phyloP scores from a whole-genome alignment of 2,113 vertebrate genomes.

The Sprattus sprattus region DNA sequence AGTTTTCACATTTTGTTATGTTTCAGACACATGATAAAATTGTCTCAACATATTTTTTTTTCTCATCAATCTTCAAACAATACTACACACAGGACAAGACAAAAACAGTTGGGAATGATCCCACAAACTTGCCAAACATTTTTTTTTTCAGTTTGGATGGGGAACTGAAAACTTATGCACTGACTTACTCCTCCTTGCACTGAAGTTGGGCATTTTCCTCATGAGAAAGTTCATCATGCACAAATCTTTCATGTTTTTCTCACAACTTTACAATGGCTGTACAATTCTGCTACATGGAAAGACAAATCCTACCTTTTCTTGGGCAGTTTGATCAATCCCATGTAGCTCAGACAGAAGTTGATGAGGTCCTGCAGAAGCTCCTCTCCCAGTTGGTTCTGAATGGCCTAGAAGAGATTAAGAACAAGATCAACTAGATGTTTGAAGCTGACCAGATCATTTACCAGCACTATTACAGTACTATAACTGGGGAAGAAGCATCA shows the following conservation, averaged over 20 bases:
- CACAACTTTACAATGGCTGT: neutral
- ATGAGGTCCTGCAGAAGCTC: conserved; percentile 97
- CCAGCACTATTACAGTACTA: neutral
- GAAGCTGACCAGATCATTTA: neutral
- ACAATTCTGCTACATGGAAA: conserved; percentile 25
- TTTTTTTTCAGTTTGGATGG: too few species aligned
- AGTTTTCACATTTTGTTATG: too few species aligned
- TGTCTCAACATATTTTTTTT: too few species aligned
- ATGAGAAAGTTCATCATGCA: neutral
- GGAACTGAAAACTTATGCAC: too few species aligned
- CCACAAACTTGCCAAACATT: too few species aligned
- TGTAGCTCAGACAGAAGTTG: conserved; percentile 96
- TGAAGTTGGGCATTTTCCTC: neutral
- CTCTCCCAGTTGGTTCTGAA: conserved; percentile 93
- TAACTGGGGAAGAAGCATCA: neutral
- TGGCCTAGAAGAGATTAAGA: conserved; percentile 72
- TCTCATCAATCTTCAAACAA: too few species aligned
- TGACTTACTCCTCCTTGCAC: neutral
- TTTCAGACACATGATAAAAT: too few species aligned
- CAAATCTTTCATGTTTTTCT: too few species aligned
- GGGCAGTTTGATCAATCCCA: conserved; percentile 91
- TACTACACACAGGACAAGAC: too few species aligned
- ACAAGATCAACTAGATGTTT: neutral
- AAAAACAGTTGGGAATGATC: too few species aligned
- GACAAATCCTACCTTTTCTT: conserved; percentile 83